Conservation (phyloP, 2,113 vertebrate genomes). For the Pseudorectes ferrugineus region DNA sequence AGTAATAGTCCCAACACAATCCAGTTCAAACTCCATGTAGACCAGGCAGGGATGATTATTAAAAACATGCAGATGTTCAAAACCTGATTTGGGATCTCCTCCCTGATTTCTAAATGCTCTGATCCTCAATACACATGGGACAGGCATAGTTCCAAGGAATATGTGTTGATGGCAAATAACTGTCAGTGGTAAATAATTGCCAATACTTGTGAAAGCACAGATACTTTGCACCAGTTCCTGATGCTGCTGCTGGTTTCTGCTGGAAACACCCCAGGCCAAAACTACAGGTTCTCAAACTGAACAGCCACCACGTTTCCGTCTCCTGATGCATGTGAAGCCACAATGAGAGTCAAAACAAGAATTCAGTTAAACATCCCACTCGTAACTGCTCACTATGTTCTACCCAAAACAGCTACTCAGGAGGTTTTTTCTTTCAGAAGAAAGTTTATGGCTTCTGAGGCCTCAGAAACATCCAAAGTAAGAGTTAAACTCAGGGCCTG, state of each 20-base stretch:
- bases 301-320: background rate
- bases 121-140: background rate
- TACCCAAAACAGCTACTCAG: background rate
- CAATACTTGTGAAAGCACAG: background rate
- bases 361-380: background rate
- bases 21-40: background rate
- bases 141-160: background rate
- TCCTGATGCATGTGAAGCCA: background rate
- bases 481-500: background rate
- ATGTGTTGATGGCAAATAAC: background rate
- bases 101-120: background rate
- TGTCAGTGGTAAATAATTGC: background rate
- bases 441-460: background rate
- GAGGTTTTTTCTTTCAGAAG: background rate
- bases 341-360: background rate
- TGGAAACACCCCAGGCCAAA: background rate
- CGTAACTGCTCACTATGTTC: background rate
- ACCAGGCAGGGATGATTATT: background rate
- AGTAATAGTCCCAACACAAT: background rate
- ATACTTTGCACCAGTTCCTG: background rate
- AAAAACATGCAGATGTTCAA: background rate
- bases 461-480: background rate
- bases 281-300: background rate
- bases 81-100: background rate
- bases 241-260: background rate